phyloP scores from a whole-genome alignment of 1,140 invertebrate genomes.

The Halesus radiatus region DNA sequence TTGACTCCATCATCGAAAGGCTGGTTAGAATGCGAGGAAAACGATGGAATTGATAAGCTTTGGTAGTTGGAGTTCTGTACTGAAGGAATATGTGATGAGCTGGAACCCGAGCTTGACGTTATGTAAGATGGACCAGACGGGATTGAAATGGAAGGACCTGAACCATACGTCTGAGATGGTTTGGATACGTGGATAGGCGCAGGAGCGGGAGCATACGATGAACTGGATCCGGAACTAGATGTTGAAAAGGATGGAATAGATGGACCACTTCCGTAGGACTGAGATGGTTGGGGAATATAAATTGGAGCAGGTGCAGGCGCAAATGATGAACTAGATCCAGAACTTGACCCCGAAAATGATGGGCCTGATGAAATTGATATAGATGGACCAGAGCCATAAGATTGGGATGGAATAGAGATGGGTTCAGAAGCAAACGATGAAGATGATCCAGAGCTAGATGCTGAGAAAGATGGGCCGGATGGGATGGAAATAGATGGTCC shows the following conservation, averaged over 20 bases:
- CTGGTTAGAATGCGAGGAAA: neutral
- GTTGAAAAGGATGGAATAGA: neutral
- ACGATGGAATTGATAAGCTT: neutral
- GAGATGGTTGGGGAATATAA: neutral
- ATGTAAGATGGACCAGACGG: conserved; percentile 22
- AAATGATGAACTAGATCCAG: conserved; percentile 4
- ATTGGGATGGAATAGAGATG: no score
- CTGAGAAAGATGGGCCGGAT: neutral
- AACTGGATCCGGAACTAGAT: neutral
- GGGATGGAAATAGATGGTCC: conserved; percentile 9
- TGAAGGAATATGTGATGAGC: neutral
- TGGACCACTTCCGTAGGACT: neutral
- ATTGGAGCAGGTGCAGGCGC: neutral
- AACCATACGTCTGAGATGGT: conserved; percentile 1
- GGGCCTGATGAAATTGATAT: conserved; percentile 9
- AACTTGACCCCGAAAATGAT: neutral
- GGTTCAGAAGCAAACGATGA: no score
- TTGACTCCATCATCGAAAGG: conserved; percentile 19
- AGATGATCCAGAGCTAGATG: neutral
- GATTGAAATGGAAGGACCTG: conserved; percentile 13
- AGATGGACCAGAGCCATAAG: neutral
- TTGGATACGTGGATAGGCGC: neutral
- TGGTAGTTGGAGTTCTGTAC: neutral
- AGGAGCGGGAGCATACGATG: neutral
- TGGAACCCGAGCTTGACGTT: neutral